Evolutionary conservation across 1,140 invertebrate genomes (phyloP).

Genomic region (Achatina immaculata): DNA sequence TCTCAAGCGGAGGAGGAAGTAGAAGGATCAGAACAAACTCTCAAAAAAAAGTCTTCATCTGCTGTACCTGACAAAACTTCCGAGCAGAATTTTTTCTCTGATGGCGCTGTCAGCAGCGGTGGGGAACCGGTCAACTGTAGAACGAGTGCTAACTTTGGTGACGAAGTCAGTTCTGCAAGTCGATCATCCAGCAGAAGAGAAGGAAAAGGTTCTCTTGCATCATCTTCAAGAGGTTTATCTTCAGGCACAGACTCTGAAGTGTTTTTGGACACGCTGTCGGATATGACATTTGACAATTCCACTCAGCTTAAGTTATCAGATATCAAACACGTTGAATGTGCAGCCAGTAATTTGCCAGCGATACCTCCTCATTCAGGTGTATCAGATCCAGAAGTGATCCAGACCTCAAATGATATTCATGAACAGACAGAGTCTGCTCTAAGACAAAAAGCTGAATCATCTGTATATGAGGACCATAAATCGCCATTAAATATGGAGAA

Average conservation of each 20-base stretch:
- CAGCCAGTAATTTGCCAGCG: neutral
- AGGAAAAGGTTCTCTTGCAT: neutral
- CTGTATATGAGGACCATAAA: neutral
- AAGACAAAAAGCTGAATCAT: neutral
- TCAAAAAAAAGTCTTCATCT: neutral
- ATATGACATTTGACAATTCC: neutral
- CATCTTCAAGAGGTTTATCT: neutral
- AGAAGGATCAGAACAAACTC: neutral
- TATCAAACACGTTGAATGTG: neutral
- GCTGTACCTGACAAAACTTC: neutral
- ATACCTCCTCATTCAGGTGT: too few relatives aligned
- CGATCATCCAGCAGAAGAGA: neutral
- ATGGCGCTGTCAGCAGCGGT: neutral
- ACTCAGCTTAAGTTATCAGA: neutral
- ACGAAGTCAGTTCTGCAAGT: neutral
- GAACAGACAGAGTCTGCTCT: neutral
- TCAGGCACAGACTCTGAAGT: conserved; percentile 34
- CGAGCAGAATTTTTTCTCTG: neutral
- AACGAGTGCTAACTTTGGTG: neutral
- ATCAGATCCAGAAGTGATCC: neutral
- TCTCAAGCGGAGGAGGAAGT: neutral
- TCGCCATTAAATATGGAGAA: neutral
- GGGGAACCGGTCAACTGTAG: neutral
- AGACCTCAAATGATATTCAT: neutral
- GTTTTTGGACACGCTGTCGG: conserved; percentile 31